Percentiles rank a stretch among this genome's conserved stretches.
Evolutionary conservation across 2,797 vertebrate species (phyloP).

Genomic region (Tokudaia muenninki): DNA sequence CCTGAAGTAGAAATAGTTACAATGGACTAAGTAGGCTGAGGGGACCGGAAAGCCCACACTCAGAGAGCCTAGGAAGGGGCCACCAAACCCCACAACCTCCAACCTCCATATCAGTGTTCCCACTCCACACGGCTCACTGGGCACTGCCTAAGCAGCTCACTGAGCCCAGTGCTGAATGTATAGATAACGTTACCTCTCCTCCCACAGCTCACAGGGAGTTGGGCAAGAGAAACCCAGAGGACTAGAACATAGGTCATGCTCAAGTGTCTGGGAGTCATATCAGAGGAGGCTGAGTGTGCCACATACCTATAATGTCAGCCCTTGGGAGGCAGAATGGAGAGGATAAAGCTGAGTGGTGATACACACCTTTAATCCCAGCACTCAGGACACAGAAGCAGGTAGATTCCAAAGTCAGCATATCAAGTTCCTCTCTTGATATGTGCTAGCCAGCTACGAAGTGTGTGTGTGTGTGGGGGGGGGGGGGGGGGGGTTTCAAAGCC

Average conservation of each 20-base stretch:
- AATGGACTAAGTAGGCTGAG: background rate
- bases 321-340: background rate
- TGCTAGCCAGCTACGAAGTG: background rate
- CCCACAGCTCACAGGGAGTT: background rate
- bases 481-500: background rate
- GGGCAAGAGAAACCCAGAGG: background rate
- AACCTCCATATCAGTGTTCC: background rate
- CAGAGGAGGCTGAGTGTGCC: background rate
- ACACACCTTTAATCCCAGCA: background rate
- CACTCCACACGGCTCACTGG: background rate
- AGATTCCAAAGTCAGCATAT: background rate
- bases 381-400: background rate
- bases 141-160: background rate
- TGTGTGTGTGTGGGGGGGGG: too few relatives aligned
- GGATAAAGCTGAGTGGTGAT: background rate
- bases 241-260: background rate
- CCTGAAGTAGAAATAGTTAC: background rate
- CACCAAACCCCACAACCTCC: background rate
- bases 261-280: background rate
- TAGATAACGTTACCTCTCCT: conserved; percentile 25
- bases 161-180: background rate
- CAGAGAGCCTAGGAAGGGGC: background rate
- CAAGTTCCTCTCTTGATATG: background rate
- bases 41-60: background rate
- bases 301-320: background rate